Conservation (phyloP, 2,797 vertebrate species). For the Typhlichthys eigenmanni region DNA sequence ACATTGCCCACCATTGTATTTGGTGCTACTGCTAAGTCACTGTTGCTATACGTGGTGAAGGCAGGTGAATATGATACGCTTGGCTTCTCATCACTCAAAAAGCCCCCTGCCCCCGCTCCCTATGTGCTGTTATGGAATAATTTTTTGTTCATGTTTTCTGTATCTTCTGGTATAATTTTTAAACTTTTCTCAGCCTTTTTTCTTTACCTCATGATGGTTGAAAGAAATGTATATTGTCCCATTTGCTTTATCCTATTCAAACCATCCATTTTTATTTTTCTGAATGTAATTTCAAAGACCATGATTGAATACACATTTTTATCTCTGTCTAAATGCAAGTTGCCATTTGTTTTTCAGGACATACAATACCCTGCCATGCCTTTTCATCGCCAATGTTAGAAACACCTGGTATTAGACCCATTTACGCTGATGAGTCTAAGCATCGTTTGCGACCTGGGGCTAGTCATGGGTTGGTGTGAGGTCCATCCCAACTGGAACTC, state of each 20-base stretch:
- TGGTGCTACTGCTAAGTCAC: conserved; percentile 44
- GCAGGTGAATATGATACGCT: conserved; percentile 17
- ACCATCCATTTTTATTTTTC: conserved; percentile 43
- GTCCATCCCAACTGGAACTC: no score
- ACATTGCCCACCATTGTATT: conserved; percentile 18
- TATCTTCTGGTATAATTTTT: conserved; percentile 17
- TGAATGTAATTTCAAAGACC: conserved; percentile 58
- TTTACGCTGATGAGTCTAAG: no score
- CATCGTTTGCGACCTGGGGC: no score
- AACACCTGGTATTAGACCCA: no score
- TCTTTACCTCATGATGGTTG: conserved; percentile 34
- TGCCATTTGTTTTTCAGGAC: background rate
- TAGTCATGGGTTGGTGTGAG: no score
- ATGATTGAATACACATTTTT: conserved; percentile 56
- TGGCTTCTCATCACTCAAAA: conserved; percentile 20
- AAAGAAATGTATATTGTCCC: conserved; percentile 46
- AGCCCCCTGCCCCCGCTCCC: conserved; percentile 1
- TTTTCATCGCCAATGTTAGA: no score
- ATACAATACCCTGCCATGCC: no score
- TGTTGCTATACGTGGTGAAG: conserved; percentile 13
- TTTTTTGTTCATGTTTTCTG: conserved; percentile 7
- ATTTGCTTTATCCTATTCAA: conserved; percentile 47
- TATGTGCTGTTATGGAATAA: conserved; percentile 21
- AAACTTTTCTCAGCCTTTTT: conserved; percentile 5
- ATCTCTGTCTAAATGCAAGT: conserved; percentile 38